Conservation (phyloP, 2,888 invertebrate genomes). For the Masnerella sp. region DNA sequence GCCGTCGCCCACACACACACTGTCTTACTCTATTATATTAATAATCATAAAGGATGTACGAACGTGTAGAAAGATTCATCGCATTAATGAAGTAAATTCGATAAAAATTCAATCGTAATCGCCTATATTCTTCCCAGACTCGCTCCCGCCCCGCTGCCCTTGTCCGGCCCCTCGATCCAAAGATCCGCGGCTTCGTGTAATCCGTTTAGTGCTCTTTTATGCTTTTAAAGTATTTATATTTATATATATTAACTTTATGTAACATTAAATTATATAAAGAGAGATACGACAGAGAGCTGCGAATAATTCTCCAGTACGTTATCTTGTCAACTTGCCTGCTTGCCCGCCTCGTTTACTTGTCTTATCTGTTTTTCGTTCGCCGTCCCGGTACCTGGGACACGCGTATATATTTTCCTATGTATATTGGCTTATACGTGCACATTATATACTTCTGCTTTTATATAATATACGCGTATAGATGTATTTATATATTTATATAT, state of each 20-base stretch:
- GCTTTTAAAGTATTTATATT: constrained; percentile 54
- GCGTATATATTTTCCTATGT: constrained; percentile 49
- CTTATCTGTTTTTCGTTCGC: constrained; percentile 16
- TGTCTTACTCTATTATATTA: constrained; percentile 65
- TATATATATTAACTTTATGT: constrained; percentile 64
- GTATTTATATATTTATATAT: constrained; percentile 55
- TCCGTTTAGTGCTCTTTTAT: constrained; percentile 55
- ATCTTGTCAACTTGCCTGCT: constrained; percentile 17
- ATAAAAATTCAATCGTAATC: constrained; percentile 70
- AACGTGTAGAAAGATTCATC: constrained; percentile 77
- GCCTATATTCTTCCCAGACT: constrained; percentile 34
- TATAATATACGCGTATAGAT: constrained; percentile 35
- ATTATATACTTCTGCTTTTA: constrained; percentile 34
- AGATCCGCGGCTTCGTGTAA: constrained; percentile 53
- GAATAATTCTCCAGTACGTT: constrained; percentile 62
- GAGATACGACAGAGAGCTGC: constrained; percentile 72
- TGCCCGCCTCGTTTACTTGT: constrained; percentile 12
- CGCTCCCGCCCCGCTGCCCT: background rate
- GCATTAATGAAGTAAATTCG: constrained; percentile 75
- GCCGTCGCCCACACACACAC: constrained; percentile 64
- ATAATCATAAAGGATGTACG: constrained; percentile 74
- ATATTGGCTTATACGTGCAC: constrained; percentile 48
- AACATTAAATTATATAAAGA: constrained; percentile 73
- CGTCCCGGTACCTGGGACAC: constrained; percentile 25
- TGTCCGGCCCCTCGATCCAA: constrained; percentile 14